These are phyloP conservation scores for Neopelma chrysocephalum DNA, from an alignment of 2,797 vertebrate species.

Conservation along the genomic window DNA sequence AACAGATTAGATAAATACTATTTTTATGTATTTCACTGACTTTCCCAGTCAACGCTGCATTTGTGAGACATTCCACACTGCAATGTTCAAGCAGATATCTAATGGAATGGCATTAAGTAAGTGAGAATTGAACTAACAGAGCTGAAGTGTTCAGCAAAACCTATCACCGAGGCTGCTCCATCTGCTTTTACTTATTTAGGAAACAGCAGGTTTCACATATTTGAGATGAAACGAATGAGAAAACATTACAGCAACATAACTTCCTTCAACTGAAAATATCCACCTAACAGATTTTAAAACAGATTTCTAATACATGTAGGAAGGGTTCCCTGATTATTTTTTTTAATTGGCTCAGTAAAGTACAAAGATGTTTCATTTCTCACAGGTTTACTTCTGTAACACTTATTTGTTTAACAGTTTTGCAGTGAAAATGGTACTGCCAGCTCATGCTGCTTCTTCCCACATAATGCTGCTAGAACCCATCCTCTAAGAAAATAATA, in stretches of 20 bases:
- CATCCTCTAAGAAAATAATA: not conserved
- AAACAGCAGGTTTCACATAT: conserved; percentile 77
- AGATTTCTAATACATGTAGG: conserved; percentile 74
- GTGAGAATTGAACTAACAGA: conserved; percentile 55
- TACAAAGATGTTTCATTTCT: conserved; percentile 70
- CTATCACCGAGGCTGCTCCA: conserved; percentile 65
- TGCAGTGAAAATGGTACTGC: conserved; percentile 20
- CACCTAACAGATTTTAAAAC: conserved; percentile 74
- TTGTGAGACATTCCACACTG: conserved; percentile 2
- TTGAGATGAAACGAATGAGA: conserved; percentile 71
- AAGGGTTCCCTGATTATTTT: conserved; percentile 68
- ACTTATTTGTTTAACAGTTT: conserved; percentile 71
- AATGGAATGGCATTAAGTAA: conserved; percentile 59
- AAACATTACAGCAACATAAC: conserved; percentile 72
- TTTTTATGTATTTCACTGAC: not conserved
- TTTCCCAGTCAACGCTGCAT: not conserved
- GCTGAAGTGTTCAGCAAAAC: conserved; percentile 61
- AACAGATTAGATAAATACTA: not conserved
- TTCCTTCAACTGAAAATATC: conserved; percentile 70
- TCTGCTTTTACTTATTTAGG: conserved; percentile 73
- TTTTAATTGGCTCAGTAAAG: conserved; percentile 68
- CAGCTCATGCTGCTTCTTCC: conserved; percentile 48
- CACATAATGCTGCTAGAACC: not conserved
- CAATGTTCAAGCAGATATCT: conserved; percentile 23
- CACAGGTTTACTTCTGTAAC: conserved; percentile 70